These are phyloP conservation scores for Cacatua alba DNA, from an alignment of 2,113 vertebrate genomes.

Conservation along the genomic window DNA sequence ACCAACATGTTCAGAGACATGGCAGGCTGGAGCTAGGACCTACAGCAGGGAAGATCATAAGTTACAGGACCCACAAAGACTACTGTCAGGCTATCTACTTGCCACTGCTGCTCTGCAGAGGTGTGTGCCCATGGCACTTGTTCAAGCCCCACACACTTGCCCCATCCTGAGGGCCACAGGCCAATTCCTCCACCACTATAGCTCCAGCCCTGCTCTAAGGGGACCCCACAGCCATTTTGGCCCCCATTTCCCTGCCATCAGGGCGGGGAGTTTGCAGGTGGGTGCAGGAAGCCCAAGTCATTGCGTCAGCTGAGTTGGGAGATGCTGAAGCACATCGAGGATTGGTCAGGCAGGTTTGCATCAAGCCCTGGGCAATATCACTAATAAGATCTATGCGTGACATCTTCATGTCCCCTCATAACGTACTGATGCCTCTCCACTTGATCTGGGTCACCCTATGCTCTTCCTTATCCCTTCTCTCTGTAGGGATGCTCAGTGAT, in stretches of 20 bases:
- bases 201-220: neutral
- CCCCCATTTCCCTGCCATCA: neutral
- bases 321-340: neutral
- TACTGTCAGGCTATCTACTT: neutral
- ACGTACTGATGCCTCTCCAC: fast-evolving
- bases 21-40: neutral
- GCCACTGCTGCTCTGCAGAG: neutral
- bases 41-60: neutral
- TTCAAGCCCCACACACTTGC: fast-evolving
- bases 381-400: neutral
- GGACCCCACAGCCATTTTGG: neutral
- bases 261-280: neutral
- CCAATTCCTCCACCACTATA: neutral
- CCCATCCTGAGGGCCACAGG: neutral
- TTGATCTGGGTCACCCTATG: neutral
- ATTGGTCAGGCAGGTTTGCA: neutral
- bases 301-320: neutral
- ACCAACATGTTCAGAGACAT: neutral
- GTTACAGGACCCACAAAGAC: neutral
- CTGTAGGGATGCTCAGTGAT: neutral
- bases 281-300: neutral
- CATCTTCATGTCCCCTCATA: neutral
- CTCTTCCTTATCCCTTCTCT: neutral
- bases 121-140: neutral
- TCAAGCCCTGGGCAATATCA: neutral